A percentile compares a stretch with the other conserved stretches of the same genome.
phyloP scores from a whole-genome alignment of 1,140 invertebrate species.

The Penaeus indicus region DNA sequence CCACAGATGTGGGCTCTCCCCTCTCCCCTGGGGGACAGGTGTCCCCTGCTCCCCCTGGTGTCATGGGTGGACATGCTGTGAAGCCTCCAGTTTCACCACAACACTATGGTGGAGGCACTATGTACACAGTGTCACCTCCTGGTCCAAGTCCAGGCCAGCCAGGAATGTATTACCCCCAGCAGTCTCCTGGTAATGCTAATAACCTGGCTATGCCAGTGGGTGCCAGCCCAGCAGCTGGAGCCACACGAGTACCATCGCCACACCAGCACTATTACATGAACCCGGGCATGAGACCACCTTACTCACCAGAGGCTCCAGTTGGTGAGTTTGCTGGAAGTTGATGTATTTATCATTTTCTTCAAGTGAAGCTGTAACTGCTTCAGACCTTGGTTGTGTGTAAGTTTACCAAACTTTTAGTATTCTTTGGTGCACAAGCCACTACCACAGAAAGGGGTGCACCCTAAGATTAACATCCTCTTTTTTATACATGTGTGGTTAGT shows the following conservation, averaged over 20 bases:
- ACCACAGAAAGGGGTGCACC: background rate
- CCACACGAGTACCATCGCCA: conserved; percentile 39
- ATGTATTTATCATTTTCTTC: too few relatives aligned
- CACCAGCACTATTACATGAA: conserved; percentile 45
- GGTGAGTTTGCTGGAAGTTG: too few relatives aligned
- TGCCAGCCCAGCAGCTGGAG: background rate
- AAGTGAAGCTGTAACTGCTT: background rate
- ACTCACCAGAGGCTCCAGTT: background rate
- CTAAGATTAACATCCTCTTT: background rate
- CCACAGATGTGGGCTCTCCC: conserved; percentile 40
- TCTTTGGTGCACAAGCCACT: background rate
- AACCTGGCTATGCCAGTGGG: conserved; percentile 11
- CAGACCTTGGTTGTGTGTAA: background rate
- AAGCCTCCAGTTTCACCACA: conserved; percentile 45
- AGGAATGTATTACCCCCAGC: conserved; percentile 39
- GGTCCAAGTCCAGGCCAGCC: conserved; percentile 1
- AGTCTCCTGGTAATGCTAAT: background rate
- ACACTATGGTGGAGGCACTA: conserved; percentile 48
- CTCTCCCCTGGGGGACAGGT: conserved; percentile 45
- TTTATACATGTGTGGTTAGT: background rate
- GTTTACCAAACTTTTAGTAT: background rate
- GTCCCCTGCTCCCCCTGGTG: conserved; percentile 38
- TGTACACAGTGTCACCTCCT: conserved; percentile 35
- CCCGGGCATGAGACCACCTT: conserved; percentile 3
- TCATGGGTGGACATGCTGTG: conserved; percentile 33